phyloP scores from a whole-genome alignment of 2,797 vertebrate species.

The Silurus aristotelis region DNA sequence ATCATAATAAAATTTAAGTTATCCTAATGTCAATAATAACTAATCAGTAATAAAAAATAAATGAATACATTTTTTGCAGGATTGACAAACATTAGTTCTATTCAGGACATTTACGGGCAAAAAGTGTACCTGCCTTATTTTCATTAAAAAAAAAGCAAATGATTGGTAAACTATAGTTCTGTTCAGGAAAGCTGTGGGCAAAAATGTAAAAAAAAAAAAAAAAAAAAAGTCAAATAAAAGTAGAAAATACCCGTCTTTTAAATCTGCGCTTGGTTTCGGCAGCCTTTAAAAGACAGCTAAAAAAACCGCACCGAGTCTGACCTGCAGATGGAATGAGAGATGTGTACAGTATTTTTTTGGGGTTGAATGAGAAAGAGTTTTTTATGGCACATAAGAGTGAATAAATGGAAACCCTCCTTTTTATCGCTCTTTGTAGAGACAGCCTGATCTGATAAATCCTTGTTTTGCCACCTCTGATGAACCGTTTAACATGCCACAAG shows the following conservation, averaged over 20 bases:
- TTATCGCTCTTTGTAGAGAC: conserved; percentile 3
- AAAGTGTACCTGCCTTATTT: too few species aligned
- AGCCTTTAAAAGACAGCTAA: conserved; percentile 51
- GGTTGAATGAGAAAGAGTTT: not conserved
- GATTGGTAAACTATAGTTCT: not conserved
- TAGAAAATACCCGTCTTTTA: conserved; percentile 65
- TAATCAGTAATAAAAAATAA: too few species aligned
- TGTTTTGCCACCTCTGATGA: conserved; percentile 21
- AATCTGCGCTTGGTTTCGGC: conserved; percentile 55
- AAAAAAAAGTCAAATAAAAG: conserved; percentile 62
- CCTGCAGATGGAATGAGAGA: conserved; percentile 27
- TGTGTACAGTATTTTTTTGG: not conserved
- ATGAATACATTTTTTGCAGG: too few species aligned
- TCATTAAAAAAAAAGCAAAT: too few species aligned
- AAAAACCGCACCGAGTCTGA: conserved; percentile 26
- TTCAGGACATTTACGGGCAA: too few species aligned
- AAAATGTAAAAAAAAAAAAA: not conserved
- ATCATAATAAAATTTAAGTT: too few species aligned
- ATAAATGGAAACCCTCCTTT: not conserved
- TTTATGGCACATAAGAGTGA: not conserved
- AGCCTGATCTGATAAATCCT: not conserved
- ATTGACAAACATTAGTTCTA: too few species aligned
- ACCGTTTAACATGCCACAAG: conserved; percentile 9
- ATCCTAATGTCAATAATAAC: too few species aligned
- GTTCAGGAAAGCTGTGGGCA: not conserved